phyloP scores from a whole-genome alignment of 2,888 invertebrate species.

The Electrophaes corylata region DNA sequence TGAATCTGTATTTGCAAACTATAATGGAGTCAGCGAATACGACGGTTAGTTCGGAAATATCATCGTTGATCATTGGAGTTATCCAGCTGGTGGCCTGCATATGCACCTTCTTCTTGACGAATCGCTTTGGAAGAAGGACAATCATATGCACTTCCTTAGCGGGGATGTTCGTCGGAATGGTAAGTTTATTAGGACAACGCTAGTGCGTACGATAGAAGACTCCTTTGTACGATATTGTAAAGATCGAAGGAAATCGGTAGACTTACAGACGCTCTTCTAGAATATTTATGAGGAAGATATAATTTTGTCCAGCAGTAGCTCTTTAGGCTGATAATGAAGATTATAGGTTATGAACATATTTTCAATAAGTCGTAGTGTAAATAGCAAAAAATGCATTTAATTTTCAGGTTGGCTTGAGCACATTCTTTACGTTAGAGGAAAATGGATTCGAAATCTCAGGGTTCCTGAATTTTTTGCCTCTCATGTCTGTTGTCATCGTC shows the following conservation, averaged over 20 bases:
- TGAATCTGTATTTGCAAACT: neutral
- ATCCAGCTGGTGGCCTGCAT: conserved; percentile 49
- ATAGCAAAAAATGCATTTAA: neutral
- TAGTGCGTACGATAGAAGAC: too few species aligned
- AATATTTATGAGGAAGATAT: too few species aligned
- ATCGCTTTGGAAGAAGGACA: neutral
- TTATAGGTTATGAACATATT: too few species aligned
- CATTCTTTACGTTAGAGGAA: conserved; percentile 4
- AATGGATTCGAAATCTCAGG: neutral
- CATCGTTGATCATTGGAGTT: conserved; percentile 52
- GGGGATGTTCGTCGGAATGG: neutral
- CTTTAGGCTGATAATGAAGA: too few species aligned
- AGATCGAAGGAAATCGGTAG: too few species aligned
- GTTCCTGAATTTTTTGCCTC: conserved; percentile 1
- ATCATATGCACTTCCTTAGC: neutral
- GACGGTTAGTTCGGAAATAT: conserved; percentile 48
- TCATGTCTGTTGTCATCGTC: neutral
- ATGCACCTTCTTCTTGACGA: conserved; percentile 4
- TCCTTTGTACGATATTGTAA: too few species aligned
- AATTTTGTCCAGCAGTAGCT: too few species aligned
- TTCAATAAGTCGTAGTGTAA: too few species aligned
- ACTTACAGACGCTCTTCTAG: neutral
- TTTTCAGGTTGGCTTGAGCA: neutral
- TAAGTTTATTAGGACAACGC: neutral
- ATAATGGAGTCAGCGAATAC: conserved; percentile 53